Conservation (phyloP, 2,888 invertebrate genomes). For the Anthrax anthrax region DNA sequence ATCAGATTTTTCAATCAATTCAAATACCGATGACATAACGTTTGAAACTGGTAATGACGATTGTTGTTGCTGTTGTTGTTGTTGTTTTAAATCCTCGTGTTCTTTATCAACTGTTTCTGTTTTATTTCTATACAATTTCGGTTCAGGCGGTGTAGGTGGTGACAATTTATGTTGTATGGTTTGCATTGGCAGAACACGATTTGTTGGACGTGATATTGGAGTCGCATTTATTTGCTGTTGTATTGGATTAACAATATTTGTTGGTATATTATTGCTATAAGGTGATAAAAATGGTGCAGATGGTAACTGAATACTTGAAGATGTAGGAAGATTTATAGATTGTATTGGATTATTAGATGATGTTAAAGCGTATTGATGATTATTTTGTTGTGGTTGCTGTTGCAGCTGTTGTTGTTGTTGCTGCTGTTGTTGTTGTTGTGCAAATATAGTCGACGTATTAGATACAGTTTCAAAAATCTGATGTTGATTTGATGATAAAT, state of each 20-base stretch:
- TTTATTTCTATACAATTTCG: conserved; percentile 17
- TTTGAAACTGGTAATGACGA: conserved; percentile 2
- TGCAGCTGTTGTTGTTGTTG: conserved; percentile 2
- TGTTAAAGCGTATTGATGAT: conserved; percentile 4
- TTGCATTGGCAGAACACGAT: conserved; percentile 63
- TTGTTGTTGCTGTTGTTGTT: too few species aligned
- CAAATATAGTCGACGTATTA: not conserved
- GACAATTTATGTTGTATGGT: conserved; percentile 42
- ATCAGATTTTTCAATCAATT: conserved; percentile 2
- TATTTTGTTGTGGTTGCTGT: conserved; percentile 1
- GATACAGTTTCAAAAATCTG: not conserved
- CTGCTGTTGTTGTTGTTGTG: conserved; percentile 3
- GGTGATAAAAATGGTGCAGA: conserved; percentile 40
- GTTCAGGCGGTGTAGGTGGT: conserved; percentile 22
- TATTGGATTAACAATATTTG: conserved; percentile 57
- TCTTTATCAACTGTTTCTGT: conserved; percentile 30
- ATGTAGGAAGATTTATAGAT: conserved; percentile 5
- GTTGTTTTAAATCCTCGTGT: conserved; percentile 21
- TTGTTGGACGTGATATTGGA: conserved; percentile 48
- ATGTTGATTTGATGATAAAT: too few species aligned
- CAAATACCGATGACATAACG: not conserved
- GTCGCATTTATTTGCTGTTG: conserved; percentile 35
- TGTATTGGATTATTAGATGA: conserved; percentile 1
- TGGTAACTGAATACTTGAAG: conserved; percentile 41
- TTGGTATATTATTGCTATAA: conserved; percentile 48